phyloP scores from a whole-genome alignment of 2,888 invertebrate species.

The Saturnia japonica region DNA sequence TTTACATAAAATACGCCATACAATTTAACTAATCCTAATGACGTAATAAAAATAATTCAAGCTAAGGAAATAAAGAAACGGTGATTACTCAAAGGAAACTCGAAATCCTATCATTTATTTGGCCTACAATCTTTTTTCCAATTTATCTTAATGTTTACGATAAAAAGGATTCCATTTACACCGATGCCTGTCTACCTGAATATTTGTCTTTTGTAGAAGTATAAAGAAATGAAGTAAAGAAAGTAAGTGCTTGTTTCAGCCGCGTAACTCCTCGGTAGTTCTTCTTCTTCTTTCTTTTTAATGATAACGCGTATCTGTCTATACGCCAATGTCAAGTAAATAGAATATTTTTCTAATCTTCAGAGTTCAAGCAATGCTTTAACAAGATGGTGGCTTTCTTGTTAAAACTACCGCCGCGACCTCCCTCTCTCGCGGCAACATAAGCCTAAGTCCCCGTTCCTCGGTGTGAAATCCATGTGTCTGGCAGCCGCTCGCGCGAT shows the following conservation, averaged over 20 bases:
- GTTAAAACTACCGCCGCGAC: too few species aligned
- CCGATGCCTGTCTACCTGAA: conserved; percentile 35
- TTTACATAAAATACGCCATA: conserved; percentile 34
- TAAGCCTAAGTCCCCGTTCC: too few species aligned
- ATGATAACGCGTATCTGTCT: too few species aligned
- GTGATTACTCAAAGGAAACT: conserved; percentile 69
- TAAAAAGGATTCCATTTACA: conserved; percentile 39
- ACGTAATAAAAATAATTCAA: conserved; percentile 58
- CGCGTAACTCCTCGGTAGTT: too few species aligned
- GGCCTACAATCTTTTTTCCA: conserved; percentile 60
- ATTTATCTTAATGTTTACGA: conserved; percentile 54
- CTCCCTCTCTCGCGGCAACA: too few species aligned
- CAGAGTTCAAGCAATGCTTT: too few species aligned
- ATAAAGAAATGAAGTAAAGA: conserved; percentile 19
- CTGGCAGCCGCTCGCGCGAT: too few species aligned
- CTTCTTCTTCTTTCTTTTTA: too few species aligned
- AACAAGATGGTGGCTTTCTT: too few species aligned
- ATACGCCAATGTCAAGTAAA: too few species aligned
- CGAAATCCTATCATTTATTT: conserved; percentile 59
- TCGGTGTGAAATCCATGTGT: too few species aligned
- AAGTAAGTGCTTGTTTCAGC: neutral
- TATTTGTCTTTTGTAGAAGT: conserved; percentile 29
- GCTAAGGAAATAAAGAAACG: conserved; percentile 47
- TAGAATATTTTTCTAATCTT: too few species aligned
- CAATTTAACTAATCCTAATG: conserved; percentile 51